These are phyloP conservation scores for Palaemon carinicauda DNA, from an alignment of 1,140 invertebrate genomes.

Conservation along the genomic window DNA sequence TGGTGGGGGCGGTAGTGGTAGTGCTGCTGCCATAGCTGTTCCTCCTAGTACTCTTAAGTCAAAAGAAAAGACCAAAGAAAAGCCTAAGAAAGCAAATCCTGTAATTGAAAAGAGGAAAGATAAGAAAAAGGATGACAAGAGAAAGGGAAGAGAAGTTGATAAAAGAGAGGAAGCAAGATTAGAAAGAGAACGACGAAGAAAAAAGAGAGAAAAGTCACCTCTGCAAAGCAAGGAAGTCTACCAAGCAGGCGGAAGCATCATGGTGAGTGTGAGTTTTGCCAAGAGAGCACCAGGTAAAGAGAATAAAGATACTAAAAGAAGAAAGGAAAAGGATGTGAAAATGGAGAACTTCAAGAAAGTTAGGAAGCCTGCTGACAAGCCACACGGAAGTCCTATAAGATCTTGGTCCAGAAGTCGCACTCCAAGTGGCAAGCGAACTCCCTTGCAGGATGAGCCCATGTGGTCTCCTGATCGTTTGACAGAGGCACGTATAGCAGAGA, in stretches of 20 bases:
- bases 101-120: slow-evolving; percentile 68
- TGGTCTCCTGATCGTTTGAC: slow-evolving; percentile 49
- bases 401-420: slow-evolving; percentile 44
- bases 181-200: slow-evolving; percentile 47
- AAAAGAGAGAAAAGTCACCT: slow-evolving; percentile 49
- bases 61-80: slow-evolving; percentile 67
- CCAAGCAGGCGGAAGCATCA: slow-evolving; percentile 88
- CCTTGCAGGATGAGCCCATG: slow-evolving; percentile 57
- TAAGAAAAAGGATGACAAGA: slow-evolving; percentile 49
- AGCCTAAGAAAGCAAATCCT: slow-evolving; percentile 69
- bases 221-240: slow-evolving; percentile 80
- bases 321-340: slow-evolving; percentile 50
- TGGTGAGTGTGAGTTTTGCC: slow-evolving; percentile 88
- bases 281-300: slow-evolving; percentile 60
- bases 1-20: too few relatives aligned
- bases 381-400: slow-evolving; percentile 32
- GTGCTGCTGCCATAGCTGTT: background rate
- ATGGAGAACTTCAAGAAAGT: slow-evolving; percentile 40
- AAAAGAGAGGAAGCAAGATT: slow-evolving; percentile 43
- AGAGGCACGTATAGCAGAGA: slow-evolving; percentile 21
- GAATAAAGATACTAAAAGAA: slow-evolving; percentile 56
- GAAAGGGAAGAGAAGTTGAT: slow-evolving; percentile 34
- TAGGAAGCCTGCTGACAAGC: slow-evolving; percentile 28
- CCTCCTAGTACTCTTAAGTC: slow-evolving; percentile 12
- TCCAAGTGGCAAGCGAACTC: slow-evolving; percentile 57